Conservation (phyloP, 1,140 invertebrate species). For the Heliothis virescens region DNA sequence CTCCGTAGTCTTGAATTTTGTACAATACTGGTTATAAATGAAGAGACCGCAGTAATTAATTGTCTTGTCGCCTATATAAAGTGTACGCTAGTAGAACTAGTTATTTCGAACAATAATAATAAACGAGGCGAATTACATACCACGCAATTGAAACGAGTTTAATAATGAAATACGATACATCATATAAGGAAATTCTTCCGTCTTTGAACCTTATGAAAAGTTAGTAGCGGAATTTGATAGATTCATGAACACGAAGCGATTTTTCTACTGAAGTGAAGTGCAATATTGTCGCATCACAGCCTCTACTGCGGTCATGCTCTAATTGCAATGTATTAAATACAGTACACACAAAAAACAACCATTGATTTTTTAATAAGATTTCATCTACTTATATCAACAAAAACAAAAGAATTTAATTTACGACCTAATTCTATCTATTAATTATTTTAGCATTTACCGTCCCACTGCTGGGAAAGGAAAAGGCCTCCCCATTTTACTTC, state of each 20-base stretch:
- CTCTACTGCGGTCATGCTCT: slow-evolving; percentile 4
- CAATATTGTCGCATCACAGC: neutral
- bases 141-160: neutral
- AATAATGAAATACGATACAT: neutral
- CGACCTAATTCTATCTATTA: too few species aligned
- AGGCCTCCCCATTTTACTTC: too few species aligned
- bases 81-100: neutral
- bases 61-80: slow-evolving; percentile 13
- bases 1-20: slow-evolving; percentile 9
- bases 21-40: slow-evolving; percentile 24
- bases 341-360: neutral
- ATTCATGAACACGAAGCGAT: slow-evolving; percentile 1
- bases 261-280: slow-evolving; percentile 5
- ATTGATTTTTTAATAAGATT: neutral
- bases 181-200: neutral
- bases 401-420: too few species aligned
- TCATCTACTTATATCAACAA: too few species aligned
- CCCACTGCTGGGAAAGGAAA: too few species aligned
- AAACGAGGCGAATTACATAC: neutral
- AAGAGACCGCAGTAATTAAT: slow-evolving; percentile 22
- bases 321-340: slow-evolving; percentile 1
- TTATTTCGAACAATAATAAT: slow-evolving; percentile 19
- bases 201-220: neutral
- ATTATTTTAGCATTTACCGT: too few species aligned
- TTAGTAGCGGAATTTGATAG: neutral